These are phyloP conservation scores for Sebastes nivosus DNA, from an alignment of 2,797 vertebrate species.

Conservation along the genomic window DNA sequence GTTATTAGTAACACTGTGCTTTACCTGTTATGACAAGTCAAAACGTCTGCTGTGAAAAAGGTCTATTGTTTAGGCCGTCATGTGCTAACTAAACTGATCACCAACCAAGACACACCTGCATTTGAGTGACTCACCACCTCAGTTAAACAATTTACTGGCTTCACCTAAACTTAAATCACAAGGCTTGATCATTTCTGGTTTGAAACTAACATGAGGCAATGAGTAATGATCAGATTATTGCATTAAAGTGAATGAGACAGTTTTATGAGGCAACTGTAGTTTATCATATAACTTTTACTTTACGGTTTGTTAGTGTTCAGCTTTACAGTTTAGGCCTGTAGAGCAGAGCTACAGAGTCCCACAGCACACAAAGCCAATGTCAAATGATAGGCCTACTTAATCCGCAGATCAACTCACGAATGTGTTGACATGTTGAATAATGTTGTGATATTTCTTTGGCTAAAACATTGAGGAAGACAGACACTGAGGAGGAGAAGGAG, in stretches of 20 bases:
- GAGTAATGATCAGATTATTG: not conserved
- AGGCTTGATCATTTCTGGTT: not conserved
- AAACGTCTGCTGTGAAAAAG: not conserved
- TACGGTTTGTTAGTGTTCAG: not conserved
- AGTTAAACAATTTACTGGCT: not conserved
- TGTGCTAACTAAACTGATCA: not conserved
- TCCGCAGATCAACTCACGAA: not conserved
- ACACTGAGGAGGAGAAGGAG: not conserved
- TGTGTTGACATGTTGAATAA: not conserved
- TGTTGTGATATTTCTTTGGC: not conserved
- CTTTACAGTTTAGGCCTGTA: not conserved
- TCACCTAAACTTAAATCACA: not conserved
- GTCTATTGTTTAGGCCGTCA: not conserved
- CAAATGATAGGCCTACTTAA: not conserved
- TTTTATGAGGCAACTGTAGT: not conserved
- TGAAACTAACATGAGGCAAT: not conserved
- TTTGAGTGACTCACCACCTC: not conserved
- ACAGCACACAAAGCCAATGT: not conserved
- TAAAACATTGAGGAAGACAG: not conserved
- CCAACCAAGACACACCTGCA: not conserved
- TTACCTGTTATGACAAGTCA: not conserved
- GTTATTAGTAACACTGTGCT: not conserved
- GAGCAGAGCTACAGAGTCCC: not conserved
- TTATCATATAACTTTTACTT: not conserved
- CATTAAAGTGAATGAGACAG: not conserved